Evolutionary conservation across 2,113 vertebrate genomes (phyloP).

Genomic region (Semnornis frantzii): DNA sequence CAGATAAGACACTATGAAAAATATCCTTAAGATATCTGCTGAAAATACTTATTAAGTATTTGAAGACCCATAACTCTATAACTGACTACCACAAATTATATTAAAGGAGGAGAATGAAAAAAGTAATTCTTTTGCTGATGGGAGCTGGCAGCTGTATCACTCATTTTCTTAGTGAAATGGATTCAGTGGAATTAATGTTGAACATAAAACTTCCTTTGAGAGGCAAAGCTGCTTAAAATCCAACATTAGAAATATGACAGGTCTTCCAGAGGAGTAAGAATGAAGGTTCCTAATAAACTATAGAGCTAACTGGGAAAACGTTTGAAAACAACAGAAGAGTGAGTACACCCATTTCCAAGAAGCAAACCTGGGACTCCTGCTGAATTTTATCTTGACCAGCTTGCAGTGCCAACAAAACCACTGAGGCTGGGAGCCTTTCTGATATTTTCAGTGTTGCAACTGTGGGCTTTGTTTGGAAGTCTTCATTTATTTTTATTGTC

Average conservation of each 20-base stretch:
- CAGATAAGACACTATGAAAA: not conserved
- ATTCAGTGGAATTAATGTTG: slow-evolving; percentile 49
- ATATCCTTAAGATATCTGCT: not conserved
- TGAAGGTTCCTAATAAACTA: slow-evolving; percentile 17
- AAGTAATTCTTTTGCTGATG: slow-evolving; percentile 58
- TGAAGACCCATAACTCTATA: slow-evolving; percentile 51
- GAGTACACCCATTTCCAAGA: not conserved
- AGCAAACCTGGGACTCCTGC: not conserved
- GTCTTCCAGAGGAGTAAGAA: not conserved
- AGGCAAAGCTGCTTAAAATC: slow-evolving; percentile 56
- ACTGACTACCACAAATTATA: slow-evolving; percentile 59
- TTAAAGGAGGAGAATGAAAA: slow-evolving; percentile 54
- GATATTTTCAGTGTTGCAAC: accelerated
- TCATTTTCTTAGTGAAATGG: slow-evolving; percentile 58
- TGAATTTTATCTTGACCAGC: not conserved
- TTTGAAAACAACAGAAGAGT: not conserved
- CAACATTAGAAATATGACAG: slow-evolving; percentile 9
- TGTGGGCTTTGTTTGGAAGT: not conserved
- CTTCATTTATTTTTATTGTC: not conserved
- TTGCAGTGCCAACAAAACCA: not conserved
- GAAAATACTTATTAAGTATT: slow-evolving; percentile 33
- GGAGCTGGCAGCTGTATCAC: slow-evolving; percentile 62
- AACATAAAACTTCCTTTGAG: slow-evolving; percentile 63
- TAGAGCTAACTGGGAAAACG: not conserved
- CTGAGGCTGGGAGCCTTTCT: not conserved